A percentile compares a stretch with the other conserved stretches of the same genome.
phyloP scores from a whole-genome alignment of 2,888 invertebrate species.

The Hypomecis atomaria region DNA sequence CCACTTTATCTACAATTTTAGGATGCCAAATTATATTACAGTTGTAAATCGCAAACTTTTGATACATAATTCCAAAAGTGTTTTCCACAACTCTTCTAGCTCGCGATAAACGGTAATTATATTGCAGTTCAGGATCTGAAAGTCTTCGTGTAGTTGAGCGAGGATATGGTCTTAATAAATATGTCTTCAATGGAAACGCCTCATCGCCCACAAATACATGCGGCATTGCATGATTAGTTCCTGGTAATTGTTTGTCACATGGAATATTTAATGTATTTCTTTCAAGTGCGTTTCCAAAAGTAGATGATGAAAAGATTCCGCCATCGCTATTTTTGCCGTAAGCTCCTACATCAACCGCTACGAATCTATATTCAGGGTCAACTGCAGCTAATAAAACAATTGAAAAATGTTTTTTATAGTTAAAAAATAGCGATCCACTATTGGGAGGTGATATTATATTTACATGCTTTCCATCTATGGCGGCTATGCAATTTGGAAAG shows the following conservation, averaged over 20 bases:
- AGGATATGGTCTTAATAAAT: slow-evolving; percentile 8
- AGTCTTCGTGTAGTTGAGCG: slow-evolving; percentile 33
- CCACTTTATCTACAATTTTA: slow-evolving; percentile 42
- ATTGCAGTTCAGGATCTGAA: slow-evolving; percentile 39
- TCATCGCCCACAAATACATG: slow-evolving; percentile 24
- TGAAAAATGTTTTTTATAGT: background rate
- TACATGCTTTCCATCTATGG: slow-evolving; percentile 38
- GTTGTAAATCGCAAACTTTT: slow-evolving; percentile 39
- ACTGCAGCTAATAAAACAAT: slow-evolving; percentile 9
- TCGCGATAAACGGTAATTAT: slow-evolving; percentile 42
- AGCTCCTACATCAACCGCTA: background rate
- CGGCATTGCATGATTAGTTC: background rate
- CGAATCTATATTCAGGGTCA: slow-evolving; percentile 1
- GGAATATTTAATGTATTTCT: slow-evolving; percentile 4
- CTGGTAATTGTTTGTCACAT: slow-evolving; percentile 1
- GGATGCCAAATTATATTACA: slow-evolving; percentile 38
- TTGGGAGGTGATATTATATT: slow-evolving; percentile 31
- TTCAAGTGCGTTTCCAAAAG: slow-evolving; percentile 2
- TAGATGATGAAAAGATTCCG: too few species aligned
- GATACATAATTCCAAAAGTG: slow-evolving; percentile 41
- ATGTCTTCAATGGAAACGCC: slow-evolving; percentile 3
- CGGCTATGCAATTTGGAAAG: slow-evolving; percentile 38
- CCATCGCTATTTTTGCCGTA: background rate
- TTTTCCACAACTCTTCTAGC: slow-evolving; percentile 41
- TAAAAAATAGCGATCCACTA: slow-evolving; percentile 10